Base-by-base conservation (phyloP, 1,140 invertebrate genomes). In the Dufourea novaeangliae region DNA sequence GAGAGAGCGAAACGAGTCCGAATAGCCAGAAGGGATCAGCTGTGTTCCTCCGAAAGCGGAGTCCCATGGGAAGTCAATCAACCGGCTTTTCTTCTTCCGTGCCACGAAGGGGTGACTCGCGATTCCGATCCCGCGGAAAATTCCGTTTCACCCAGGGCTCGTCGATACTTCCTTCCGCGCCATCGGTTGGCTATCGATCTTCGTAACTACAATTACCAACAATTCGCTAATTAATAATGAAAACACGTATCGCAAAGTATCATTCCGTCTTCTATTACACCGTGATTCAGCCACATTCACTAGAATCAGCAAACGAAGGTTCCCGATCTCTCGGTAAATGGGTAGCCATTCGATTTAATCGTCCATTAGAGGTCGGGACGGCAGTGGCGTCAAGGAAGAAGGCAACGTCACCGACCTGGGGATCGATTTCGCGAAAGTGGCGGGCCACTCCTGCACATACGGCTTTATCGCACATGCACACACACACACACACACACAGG, bases 11-110 rank as follows among this genome's bases (percentile, higher is more conserved):
- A 80, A 64, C 22, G 37, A 37, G 56, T 67, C 67, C 41, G 50
- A 82, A 84, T 85, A 84, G 73, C 82, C 73, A 72, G 78, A 34
- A 90, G 90, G 90, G 90, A 91, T 92, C 90, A 92, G 91, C 88
- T 92, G 90, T 90, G 88, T 87, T 89, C 88, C 89, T 90, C 86
- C 82, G 82, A 90, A 91, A 91, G 86, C 89, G 66, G 78, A 89
- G 83, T 92, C 91, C 90, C 91, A 82, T 84, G 92, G 91, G 92
- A 90, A 92, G 92, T 93, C 91, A 93, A 93, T 93, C 92, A 93
- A 90, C 87, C 86, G 87, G 86, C 88, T 86, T 92, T 91, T 92
- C 90, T 91, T 80, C 78, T 46, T 41, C 32, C 52, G 29, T 57
- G 34, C 59, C 62, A 67, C 50, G 82, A 80, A 80, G 81, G 82